Conservation (phyloP, 2,888 invertebrate species). For the Ophion ventricosus region DNA sequence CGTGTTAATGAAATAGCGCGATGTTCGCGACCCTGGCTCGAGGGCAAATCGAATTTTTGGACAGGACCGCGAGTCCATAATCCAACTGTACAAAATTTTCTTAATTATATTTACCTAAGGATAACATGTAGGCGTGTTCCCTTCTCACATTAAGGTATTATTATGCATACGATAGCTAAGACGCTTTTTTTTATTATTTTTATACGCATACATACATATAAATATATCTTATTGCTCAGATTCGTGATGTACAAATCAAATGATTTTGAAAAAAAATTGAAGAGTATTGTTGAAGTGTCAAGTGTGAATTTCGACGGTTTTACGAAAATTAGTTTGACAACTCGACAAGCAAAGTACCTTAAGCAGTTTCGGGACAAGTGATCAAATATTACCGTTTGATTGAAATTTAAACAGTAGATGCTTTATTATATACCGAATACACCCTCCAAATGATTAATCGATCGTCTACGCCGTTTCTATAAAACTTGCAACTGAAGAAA, state of each 20-base stretch:
- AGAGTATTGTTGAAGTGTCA: background rate
- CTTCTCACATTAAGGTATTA: conserved; percentile 45
- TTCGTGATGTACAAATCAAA: conserved; percentile 48
- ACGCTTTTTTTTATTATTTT: conserved; percentile 15
- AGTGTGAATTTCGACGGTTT: background rate
- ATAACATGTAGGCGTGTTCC: background rate
- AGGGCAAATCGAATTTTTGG: conserved; percentile 12
- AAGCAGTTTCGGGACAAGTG: too few relatives aligned
- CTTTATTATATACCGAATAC: too few relatives aligned
- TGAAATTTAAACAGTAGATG: too few relatives aligned
- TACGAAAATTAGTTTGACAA: background rate
- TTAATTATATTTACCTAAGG: conserved; percentile 31
- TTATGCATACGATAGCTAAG: conserved; percentile 52
- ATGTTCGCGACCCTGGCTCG: background rate
- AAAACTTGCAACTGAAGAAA: too few relatives aligned
- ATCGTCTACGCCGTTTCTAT: too few relatives aligned
- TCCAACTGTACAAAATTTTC: conserved; percentile 52
- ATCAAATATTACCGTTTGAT: too few relatives aligned
- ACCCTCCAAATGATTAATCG: too few relatives aligned
- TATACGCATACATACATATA: background rate
- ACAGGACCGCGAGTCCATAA: conserved; percentile 26
- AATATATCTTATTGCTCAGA: conserved; percentile 13
- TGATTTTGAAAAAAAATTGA: background rate
- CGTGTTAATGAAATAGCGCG: too few relatives aligned
- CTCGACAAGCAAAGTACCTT: background rate